Conservation (phyloP, 2,888 invertebrate species). For the Cyrtodaria siliqua region DNA sequence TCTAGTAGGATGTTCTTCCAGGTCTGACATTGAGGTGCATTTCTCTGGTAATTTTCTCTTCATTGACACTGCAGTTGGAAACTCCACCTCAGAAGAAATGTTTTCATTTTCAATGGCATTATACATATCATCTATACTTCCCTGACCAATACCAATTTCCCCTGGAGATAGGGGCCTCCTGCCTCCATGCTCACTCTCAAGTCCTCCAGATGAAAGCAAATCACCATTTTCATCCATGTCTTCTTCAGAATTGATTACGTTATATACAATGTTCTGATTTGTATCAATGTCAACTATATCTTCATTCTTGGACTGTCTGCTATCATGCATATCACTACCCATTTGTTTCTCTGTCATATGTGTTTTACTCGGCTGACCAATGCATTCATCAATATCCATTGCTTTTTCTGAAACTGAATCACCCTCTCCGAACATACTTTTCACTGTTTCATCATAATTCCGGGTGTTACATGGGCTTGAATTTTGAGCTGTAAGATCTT, state of each 20-base stretch:
- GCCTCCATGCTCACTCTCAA: neutral
- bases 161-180: conserved; percentile 49
- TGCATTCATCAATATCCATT: too few relatives aligned
- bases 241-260: neutral
- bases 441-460: too few relatives aligned
- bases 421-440: too few relatives aligned
- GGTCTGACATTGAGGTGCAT: conserved; percentile 62
- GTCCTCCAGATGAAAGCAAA: conserved; percentile 9
- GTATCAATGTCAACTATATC: neutral
- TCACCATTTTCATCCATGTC: neutral
- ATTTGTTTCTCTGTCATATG: too few relatives aligned
- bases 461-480: neutral
- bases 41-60: conserved; percentile 38
- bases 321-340: too few relatives aligned
- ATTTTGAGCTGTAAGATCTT: neutral
- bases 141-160: conserved; percentile 35
- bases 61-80: neutral
- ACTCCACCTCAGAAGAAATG: neutral
- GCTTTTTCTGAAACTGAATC: too few relatives aligned
- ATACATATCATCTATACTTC: conserved; percentile 34
- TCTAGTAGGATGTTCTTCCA: conserved; percentile 31
- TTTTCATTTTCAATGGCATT: conserved; percentile 14
- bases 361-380: too few relatives aligned
- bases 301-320: too few relatives aligned
- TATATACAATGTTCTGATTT: neutral